These are phyloP conservation scores for Amblyraja radiata DNA, from an alignment of 2,797 vertebrate species.

Conservation along the genomic window DNA sequence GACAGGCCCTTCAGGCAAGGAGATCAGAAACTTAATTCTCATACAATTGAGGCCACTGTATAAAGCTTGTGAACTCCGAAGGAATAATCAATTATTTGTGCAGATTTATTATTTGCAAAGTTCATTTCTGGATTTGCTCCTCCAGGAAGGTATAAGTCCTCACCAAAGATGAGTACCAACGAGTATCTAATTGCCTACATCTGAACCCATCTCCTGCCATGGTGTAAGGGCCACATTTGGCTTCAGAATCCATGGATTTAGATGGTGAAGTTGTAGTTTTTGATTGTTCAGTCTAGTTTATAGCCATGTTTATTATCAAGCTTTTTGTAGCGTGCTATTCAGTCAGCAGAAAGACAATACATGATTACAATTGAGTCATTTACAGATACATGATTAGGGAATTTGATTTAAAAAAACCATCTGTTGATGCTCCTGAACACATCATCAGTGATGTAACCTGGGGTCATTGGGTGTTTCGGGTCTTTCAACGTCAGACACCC, in stretches of 20 bases:
- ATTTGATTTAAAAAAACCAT: too few species aligned
- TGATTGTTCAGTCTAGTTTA: not conserved
- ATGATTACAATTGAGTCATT: too few species aligned
- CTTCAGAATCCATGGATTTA: not conserved
- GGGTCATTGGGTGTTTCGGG: too few species aligned
- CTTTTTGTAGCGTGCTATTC: too few species aligned
- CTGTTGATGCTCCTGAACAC: too few species aligned
- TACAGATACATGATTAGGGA: too few species aligned
- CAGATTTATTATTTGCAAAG: not conserved
- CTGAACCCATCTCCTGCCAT: not conserved
- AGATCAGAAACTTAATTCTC: not conserved
- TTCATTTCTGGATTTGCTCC: not conserved
- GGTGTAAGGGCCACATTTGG: not conserved
- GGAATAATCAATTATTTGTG: not conserved
- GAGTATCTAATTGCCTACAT: not conserved
- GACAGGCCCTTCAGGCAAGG: not conserved
- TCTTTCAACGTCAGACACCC: too few species aligned
- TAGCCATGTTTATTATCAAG: too few species aligned
- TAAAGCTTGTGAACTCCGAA: not conserved
- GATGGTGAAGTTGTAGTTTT: not conserved
- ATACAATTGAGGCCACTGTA: not conserved
- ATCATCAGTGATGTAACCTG: too few species aligned
- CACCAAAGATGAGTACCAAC: not conserved
- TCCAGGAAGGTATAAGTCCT: not conserved
- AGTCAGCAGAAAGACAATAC: too few species aligned